Base-by-base conservation (phyloP, 2,797 vertebrate species). In the Fratercula arctica region DNA sequence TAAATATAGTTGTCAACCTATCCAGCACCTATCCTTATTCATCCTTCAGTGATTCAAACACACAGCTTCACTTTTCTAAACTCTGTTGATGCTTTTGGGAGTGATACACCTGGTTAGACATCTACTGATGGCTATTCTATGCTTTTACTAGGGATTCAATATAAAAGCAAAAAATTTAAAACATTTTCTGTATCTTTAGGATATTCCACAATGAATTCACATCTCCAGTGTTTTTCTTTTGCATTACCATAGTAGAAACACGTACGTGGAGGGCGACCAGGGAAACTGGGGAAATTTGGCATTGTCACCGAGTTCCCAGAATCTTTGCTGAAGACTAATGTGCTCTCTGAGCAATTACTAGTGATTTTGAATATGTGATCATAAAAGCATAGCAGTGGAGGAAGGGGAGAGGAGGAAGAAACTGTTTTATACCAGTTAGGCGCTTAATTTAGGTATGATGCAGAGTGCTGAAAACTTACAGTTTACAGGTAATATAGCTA, bases 221-320 rank as follows among this genome's bases (percentile, higher is more conserved):
- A 53, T 23, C 6, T 93, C 59, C 26, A 53, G 18, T 51, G 31
- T 9, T 87, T 43, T 67, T 46, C 4, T 87, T 75, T 81, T 13
- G 1, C 31, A 10, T 45, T 73, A 6, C 6, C 13, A 1, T 13
- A 51, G 3, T 5, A 56, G 35, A 67, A 85, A 48, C 0, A 4
- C 16, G 3, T 16, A 26, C 0, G 2, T 24, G 33, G 41, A 87
- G 5, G 4, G 3, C 24, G 13, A 63, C 43, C 11, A 72, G 16
- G 24, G 21, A 59, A 82, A 72, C 7, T 10, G 20, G 13, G 43
- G 20, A 91, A 70, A 84, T 1, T 1, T 74, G 16, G 8, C 33
- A 8, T 81, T 75, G 16, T 41, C 19, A 19, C 25, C 77, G 61
- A 74, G 17, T 67, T 84, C 9, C 16, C 15, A 53, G 21, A 75